Conservation (phyloP, 92 coral and sea anemone species). For the Meandrina meandrites region DNA sequence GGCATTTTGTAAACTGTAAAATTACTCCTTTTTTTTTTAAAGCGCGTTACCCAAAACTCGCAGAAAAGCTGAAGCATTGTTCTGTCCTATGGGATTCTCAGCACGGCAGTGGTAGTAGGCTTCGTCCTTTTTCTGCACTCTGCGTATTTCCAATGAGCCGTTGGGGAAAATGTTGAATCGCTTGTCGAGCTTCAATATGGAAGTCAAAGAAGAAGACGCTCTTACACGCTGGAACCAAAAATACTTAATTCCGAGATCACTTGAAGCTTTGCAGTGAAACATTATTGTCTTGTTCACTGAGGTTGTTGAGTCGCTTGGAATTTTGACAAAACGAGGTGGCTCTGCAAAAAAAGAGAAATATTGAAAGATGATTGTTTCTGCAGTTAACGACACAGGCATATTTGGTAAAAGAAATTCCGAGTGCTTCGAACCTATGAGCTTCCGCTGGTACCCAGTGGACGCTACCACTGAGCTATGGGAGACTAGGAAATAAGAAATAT, state of each 20-base stretch:
- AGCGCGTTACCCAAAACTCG: slow-evolving; percentile 62
- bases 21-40: neutral
- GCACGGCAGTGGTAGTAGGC: slow-evolving; percentile 71
- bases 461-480: no score
- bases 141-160: slow-evolving; percentile 62
- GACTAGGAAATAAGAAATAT: no score
- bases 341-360: slow-evolving; percentile 34
- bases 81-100: slow-evolving; percentile 70
- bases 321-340: slow-evolving; percentile 55
- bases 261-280: slow-evolving; percentile 65
- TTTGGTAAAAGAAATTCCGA: no score
- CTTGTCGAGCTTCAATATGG: slow-evolving; percentile 60
- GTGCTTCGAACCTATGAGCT: no score
- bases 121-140: slow-evolving; percentile 68
- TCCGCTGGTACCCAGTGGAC: no score
- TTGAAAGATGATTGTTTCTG: neutral
- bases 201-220: slow-evolving; percentile 37
- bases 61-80: slow-evolving; percentile 59
- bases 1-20: neutral
- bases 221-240: slow-evolving; percentile 55
- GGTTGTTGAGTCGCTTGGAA: slow-evolving; percentile 55
- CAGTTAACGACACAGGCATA: neutral
- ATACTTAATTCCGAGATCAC: slow-evolving; percentile 48
- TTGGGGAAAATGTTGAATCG: slow-evolving; percentile 74
- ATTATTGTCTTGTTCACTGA: slow-evolving; percentile 62